Conservation (phyloP, 2,113 vertebrate genomes). For the Sceloporus undulatus region DNA sequence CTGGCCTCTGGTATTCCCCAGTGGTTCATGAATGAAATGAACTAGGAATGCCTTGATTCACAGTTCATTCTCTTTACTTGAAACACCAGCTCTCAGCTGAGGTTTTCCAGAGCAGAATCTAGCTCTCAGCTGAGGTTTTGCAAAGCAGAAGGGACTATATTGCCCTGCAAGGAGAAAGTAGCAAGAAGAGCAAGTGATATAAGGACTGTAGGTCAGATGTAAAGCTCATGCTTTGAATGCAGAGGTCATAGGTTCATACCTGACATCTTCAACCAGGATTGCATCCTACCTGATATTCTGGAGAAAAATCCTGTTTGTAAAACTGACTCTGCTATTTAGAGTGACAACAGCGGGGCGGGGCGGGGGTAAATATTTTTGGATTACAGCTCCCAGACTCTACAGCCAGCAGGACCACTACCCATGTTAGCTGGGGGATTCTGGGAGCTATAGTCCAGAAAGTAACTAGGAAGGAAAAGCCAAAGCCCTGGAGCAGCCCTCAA, state of each 20-base stretch:
- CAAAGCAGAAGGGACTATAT: neutral
- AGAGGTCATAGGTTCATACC: no score
- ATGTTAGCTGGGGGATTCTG: no score
- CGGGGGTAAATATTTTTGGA: neutral
- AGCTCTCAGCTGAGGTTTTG: neutral
- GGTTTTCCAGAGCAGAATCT: neutral
- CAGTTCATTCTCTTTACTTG: neutral
- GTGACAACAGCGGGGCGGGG: no score
- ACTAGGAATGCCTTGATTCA: neutral
- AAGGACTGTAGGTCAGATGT: no score
- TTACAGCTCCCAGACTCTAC: neutral
- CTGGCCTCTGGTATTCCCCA: neutral
- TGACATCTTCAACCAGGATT: no score
- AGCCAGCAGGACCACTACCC: neutral
- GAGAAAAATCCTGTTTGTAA: no score
- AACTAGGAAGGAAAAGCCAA: neutral
- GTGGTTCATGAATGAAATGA: neutral
- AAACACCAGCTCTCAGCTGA: neutral
- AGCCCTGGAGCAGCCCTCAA: neutral
- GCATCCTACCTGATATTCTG: no score
- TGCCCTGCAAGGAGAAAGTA: neutral
- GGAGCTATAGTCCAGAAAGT: no score
- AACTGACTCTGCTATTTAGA: no score
- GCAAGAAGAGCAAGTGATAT: no score
- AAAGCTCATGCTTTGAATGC: no score